phyloP scores from a whole-genome alignment of 2,113 vertebrate species.

The Pteropus alecto region DNA sequence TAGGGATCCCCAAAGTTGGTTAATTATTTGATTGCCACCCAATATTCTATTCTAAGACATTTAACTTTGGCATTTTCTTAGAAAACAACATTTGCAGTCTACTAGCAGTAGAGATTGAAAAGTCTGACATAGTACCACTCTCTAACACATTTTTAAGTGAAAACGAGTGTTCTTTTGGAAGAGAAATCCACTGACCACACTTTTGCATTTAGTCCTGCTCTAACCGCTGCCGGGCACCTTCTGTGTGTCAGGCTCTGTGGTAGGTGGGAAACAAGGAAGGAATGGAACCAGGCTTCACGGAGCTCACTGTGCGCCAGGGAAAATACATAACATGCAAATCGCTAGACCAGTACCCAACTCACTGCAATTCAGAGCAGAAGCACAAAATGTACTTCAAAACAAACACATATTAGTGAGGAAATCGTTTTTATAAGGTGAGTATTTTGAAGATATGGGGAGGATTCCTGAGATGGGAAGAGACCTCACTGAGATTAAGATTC shows the following conservation, averaged over 20 bases:
- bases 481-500: background rate
- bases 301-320: background rate
- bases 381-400: background rate
- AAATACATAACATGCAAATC: background rate
- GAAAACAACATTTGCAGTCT: background rate
- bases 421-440: background rate
- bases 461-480: background rate
- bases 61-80: background rate
- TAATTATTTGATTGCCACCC: background rate
- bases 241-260: background rate
- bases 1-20: background rate
- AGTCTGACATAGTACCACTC: background rate
- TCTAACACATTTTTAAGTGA: background rate
- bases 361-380: background rate
- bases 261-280: background rate
- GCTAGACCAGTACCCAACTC: background rate
- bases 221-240: accelerated
- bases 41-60: background rate
- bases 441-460: background rate
- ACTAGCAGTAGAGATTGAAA: background rate
- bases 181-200: background rate
- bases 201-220: background rate
- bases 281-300: background rate
- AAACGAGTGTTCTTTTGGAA: background rate
- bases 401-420: background rate